Evolutionary conservation across 1,140 invertebrate genomes (phyloP), one percentile per base, ranked within the genome.

Genomic region (Magallana ariakensis): DNA sequence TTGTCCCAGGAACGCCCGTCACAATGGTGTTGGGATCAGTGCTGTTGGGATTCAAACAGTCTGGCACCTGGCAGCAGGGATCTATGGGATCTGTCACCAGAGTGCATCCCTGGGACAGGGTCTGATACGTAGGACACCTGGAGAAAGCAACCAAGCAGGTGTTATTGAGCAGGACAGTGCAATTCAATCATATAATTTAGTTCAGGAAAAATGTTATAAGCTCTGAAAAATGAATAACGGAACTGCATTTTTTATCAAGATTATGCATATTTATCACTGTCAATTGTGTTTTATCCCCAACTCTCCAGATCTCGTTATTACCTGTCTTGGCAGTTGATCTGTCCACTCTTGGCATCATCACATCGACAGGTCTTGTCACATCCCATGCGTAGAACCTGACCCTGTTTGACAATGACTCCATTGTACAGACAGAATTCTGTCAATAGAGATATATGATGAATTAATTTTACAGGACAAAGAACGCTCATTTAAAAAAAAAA

Each of bases 361-460:
- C 92, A 93, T 57, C 89, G 87, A 81, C 92, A 93, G 11, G 87
- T 86, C 86, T 91, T 90, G 54, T 91, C 90, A 88, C 92, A 93
- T 53, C 92, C 92, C 83, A 90, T 88, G 19, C 90, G 88, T 88
- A 92, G 92, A 26, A 90, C 88, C 87, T 92, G 91, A 1, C 91
- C 92, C 84, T 93, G 91, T 57, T 85, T 83, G 82, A 91, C 92
- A 33, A 89, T 85, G 7, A 89, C 85, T 22, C 90, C 89, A 53
- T 92, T 90, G 85, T 92, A 93, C 13, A 93, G 86, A 84, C 92
- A 93, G 87, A 91, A 90, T 33, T 91, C 89, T 90, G 87, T 26
- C n/a, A 60, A 62, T 19, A 22, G 22, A 60, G 11, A 56, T 26
- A 26, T 13, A 70, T 46, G 33, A 46, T 2, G 5, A 46, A 1